Percentiles rank a stretch among this genome's conserved stretches.
Conservation (phyloP, 2,888 invertebrate species). For the Parnassius glacialis region DNA sequence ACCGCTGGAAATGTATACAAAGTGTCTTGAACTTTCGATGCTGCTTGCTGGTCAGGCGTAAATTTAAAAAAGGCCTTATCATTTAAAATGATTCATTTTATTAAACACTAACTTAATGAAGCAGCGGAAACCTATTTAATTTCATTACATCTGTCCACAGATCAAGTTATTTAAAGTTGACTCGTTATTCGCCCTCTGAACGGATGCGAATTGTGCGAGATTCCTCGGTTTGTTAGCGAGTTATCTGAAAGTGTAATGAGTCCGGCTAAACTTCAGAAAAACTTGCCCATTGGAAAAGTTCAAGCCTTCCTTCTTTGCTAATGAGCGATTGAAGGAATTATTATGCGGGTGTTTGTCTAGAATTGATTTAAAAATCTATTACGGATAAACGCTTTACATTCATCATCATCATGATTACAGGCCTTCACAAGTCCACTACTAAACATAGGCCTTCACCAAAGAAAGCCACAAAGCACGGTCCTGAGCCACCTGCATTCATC, state of each 20-base stretch:
- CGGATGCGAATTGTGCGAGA: slow-evolving; percentile 41
- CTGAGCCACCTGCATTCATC: too few relatives aligned
- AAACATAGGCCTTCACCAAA: too few relatives aligned
- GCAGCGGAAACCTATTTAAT: slow-evolving; percentile 22
- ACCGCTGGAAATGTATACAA: too few relatives aligned
- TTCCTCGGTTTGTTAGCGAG: slow-evolving; percentile 53
- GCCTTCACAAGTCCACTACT: too few relatives aligned
- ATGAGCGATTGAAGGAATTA: slow-evolving; percentile 40
- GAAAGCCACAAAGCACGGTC: too few relatives aligned
- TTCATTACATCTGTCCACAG: slow-evolving; percentile 31
- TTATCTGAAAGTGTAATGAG: slow-evolving; percentile 61
- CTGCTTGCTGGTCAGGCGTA: too few relatives aligned
- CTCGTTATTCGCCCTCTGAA: slow-evolving; percentile 52
- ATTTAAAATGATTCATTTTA: neutral
- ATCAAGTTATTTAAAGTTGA: slow-evolving; percentile 45
- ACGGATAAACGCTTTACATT: too few relatives aligned
- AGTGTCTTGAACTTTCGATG: too few relatives aligned
- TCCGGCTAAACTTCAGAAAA: slow-evolving; percentile 43
- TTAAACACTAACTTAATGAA: slow-evolving; percentile 1
- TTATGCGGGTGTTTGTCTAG: slow-evolving; percentile 11
- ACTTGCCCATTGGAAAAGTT: slow-evolving; percentile 42
- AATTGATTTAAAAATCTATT: too few relatives aligned
- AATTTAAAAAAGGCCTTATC: too few relatives aligned
- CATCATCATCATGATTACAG: too few relatives aligned
- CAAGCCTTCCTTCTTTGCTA: slow-evolving; percentile 36